Evolutionary conservation across 2,113 vertebrate genomes (phyloP).

Genomic region (Nesogale talazaci): DNA sequence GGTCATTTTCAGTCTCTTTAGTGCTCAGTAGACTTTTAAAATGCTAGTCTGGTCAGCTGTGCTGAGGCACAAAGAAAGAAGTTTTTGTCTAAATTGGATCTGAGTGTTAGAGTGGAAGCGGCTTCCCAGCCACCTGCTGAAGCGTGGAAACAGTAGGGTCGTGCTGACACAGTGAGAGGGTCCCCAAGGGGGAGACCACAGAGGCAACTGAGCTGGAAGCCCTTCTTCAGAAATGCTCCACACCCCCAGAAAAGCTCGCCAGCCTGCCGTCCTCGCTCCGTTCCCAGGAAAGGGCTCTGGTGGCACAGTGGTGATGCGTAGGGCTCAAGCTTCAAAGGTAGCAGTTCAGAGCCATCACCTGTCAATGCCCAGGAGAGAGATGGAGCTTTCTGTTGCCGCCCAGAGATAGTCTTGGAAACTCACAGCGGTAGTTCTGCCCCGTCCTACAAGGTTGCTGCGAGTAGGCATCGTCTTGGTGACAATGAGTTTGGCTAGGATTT

Average conservation of each 20-base stretch:
- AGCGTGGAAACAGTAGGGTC: neutral
- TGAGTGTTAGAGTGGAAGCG: conserved; percentile 67
- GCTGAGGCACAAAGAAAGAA: conserved; percentile 60
- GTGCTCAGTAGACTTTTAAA: conserved; percentile 38
- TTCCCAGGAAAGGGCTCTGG: too few relatives aligned
- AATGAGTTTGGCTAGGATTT: too few relatives aligned
- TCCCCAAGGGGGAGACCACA: neutral
- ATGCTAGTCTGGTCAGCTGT: conserved; percentile 54
- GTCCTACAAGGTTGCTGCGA: too few relatives aligned
- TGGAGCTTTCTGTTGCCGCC: too few relatives aligned
- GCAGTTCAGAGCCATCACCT: too few relatives aligned
- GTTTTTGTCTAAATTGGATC: conserved; percentile 50
- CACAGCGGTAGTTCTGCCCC: too few relatives aligned
- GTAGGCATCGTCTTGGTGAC: too few relatives aligned
- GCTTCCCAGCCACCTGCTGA: neutral
- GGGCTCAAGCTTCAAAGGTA: too few relatives aligned
- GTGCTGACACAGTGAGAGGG: neutral
- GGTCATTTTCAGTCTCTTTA: conserved; percentile 5
- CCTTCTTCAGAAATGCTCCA: neutral
- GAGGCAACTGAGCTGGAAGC: neutral
- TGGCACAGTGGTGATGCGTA: too few relatives aligned
- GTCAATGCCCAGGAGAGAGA: too few relatives aligned
- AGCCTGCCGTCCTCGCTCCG: neutral
- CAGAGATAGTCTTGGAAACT: too few relatives aligned
- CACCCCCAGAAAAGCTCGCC: neutral